Evolutionary conservation across 2,113 vertebrate genomes (phyloP).

Genomic region (Sula dactylatra): DNA sequence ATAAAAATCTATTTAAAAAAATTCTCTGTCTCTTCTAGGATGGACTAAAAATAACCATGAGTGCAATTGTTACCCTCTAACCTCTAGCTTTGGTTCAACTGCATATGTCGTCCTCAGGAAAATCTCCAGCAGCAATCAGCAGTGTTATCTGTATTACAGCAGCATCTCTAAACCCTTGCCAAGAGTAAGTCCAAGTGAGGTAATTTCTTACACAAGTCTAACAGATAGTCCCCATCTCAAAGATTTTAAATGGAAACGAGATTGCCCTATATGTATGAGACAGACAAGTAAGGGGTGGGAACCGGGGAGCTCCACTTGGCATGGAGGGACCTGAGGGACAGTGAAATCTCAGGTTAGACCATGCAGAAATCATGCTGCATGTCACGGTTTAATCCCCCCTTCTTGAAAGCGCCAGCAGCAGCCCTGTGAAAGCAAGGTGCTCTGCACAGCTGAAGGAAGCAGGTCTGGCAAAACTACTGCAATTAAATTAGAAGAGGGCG

Average conservation of each 20-base stretch:
- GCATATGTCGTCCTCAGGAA: neutral
- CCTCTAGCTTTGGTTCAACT: conserved; percentile 5
- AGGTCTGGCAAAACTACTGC: neutral
- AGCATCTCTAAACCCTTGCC: neutral
- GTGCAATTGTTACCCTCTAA: conserved; percentile 42
- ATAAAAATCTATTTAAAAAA: conserved; percentile 19
- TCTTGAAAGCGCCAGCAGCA: neutral
- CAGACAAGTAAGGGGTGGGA: neutral
- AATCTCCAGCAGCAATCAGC: conserved; percentile 34
- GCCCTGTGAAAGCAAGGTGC: neutral
- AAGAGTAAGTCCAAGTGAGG: neutral
- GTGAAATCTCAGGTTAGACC: neutral
- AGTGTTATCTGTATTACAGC: neutral
- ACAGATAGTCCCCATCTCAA: neutral
- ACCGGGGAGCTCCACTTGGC: neutral
- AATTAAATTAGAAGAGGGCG: neutral
- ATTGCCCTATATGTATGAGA: neutral
- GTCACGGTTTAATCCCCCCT: neutral
- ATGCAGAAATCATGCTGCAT: neutral
- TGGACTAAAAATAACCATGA: conserved; percentile 47
- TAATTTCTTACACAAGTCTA: neutral
- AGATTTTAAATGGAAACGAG: neutral
- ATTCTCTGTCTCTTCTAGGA: neutral
- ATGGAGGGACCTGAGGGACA: neutral
- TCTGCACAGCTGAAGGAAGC: neutral